Evolutionary conservation across 2,113 vertebrate genomes (phyloP), one percentile per base, ranked within the genome.

Genomic region (Hydropotes inermis): DNA sequence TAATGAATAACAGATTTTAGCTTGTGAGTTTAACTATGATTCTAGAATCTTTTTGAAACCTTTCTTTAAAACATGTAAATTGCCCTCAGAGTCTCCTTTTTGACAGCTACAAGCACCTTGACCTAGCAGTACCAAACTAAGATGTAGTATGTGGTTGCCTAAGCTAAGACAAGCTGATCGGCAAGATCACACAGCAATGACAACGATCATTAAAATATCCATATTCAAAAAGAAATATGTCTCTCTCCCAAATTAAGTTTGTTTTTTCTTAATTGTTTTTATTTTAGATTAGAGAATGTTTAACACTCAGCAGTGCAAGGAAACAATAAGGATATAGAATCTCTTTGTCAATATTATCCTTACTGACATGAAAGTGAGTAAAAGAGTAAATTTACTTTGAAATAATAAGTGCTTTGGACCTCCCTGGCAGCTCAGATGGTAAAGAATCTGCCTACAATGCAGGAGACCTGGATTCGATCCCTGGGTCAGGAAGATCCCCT

Each of bases 1-100:
- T 97, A 98, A 98, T 76, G 87, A 98, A 90, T 4, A 28, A 19
- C 85, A 98, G 85, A 97, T 54, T 64, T 16, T 74, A 94, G 74
- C n/a, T 92, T 91, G 58, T 33, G 96, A 67, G 2, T 43, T 61
- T 15, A 70, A 67, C 13, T 82, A 52, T 27, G 88, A 95, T 96
- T 47, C 55, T 54, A 88, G 60, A 55, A 95, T 92, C 50, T 1
- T 81, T 64, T 58, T 5, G 11, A 85, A 74, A 61, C 5, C 6
- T 78, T 91, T 91, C 43, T 96, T 57, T 67, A 54, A 89, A 95
- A 30, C 52, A 87, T 90, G 58, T 36, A 94, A 83, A 74, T 94
- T 78, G 58, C 2, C 5, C 54, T 92, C 47, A 21, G 33, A 79
- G 33, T 36, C 67, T 96, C 94, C 54, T 1, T 0, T 92, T 89